Percentiles rank a stretch among this genome's conserved stretches.
These are phyloP conservation scores for Eulemur macaco DNA, from an alignment of 2,113 vertebrate species.

Conservation along the genomic window DNA sequence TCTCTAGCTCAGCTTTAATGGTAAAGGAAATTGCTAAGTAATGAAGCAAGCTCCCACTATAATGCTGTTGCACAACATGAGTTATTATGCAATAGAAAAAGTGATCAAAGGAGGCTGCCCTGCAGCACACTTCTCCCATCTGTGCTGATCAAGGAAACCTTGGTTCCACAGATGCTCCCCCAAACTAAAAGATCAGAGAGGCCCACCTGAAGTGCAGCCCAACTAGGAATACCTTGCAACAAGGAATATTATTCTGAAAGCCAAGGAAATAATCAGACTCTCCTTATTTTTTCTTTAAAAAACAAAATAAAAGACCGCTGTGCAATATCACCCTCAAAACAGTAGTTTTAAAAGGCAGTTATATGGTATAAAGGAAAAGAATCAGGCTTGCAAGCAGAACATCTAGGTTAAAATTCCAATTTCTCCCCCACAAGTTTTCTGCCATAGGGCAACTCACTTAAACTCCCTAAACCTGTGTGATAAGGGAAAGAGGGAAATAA, in stretches of 20 bases:
- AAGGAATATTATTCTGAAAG: neutral
- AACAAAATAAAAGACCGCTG: neutral
- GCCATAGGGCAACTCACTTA: neutral
- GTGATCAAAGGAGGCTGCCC: neutral
- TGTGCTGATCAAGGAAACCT: neutral
- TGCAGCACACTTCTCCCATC: neutral
- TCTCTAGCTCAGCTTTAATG: constrained; percentile 31
- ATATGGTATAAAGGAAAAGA: neutral
- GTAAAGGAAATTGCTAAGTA: constrained; percentile 49
- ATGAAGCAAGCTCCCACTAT: constrained; percentile 20
- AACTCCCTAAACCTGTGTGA: neutral
- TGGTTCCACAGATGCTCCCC: neutral
- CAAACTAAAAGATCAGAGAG: neutral
- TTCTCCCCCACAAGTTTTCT: neutral
- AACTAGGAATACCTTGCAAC: neutral
- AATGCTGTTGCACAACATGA: neutral
- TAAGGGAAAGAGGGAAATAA: neutral
- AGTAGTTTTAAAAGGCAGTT: neutral
- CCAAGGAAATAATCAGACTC: neutral
- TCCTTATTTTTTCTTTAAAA: neutral
- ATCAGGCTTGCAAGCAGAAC: neutral
- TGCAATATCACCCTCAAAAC: neutral
- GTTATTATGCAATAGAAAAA: neutral
- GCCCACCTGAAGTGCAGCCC: too few species aligned
- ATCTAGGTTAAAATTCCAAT: neutral